Conservation (phyloP, 2,888 invertebrate species). For the Rhingia campestris region DNA sequence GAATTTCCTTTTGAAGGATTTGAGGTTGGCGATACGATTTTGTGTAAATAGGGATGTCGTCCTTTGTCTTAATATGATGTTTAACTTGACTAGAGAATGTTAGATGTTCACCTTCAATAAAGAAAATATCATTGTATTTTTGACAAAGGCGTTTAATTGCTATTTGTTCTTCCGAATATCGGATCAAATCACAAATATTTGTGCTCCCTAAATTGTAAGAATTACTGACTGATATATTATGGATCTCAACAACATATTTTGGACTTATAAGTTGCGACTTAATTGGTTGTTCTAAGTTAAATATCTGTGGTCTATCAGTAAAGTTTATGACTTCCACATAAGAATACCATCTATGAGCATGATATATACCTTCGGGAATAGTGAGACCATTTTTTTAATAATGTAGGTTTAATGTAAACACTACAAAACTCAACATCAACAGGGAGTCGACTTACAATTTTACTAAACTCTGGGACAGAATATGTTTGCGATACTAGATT, state of each 20-base stretch:
- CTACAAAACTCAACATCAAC: slow-evolving; percentile 45
- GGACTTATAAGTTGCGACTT: too few relatives aligned
- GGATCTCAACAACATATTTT: slow-evolving; percentile 21
- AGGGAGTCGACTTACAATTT: slow-evolving; percentile 41
- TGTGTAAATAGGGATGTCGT: slow-evolving; percentile 54
- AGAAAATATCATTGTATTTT: too few relatives aligned
- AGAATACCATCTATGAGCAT: slow-evolving; percentile 36
- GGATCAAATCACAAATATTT: slow-evolving; percentile 11
- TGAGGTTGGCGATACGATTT: slow-evolving; percentile 75
- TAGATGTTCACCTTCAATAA: too few relatives aligned
- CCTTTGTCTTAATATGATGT: slow-evolving; percentile 55
- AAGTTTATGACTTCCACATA: slow-evolving; percentile 47
- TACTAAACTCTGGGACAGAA: slow-evolving; percentile 27
- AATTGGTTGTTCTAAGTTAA: too few relatives aligned
- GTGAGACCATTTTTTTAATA: slow-evolving; percentile 23
- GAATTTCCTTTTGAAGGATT: slow-evolving; percentile 75
- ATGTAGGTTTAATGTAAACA: slow-evolving; percentile 31
- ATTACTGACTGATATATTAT: slow-evolving; percentile 41
- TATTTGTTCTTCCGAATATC: slow-evolving; percentile 2
- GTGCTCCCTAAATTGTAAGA: background rate
- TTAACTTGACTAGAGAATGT: slow-evolving; percentile 60
- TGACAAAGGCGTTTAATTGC: slow-evolving; percentile 32
- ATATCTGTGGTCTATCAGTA: slow-evolving; percentile 10
- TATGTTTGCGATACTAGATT: slow-evolving; percentile 44
- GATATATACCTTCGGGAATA: too few relatives aligned